Percentiles rank a stretch among this genome's conserved stretches.
Evolutionary conservation across 1,140 invertebrate species (phyloP).

Genomic region (Oryctes rhinoceros): DNA sequence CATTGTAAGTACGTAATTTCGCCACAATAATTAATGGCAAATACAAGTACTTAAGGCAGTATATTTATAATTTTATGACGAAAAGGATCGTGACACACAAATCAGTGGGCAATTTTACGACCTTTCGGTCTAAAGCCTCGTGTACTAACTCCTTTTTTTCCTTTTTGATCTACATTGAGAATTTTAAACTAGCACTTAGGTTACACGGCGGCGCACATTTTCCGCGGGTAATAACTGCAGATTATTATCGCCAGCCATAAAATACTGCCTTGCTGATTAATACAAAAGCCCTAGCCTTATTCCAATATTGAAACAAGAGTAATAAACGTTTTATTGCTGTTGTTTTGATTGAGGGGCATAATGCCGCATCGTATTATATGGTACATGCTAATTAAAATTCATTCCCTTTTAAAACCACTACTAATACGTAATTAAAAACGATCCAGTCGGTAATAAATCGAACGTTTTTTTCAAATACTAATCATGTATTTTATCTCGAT

Average conservation of each 20-base stretch:
- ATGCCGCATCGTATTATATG: constrained; percentile 12
- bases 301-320: constrained; percentile 24
- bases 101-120: constrained; percentile 30
- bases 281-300: constrained; percentile 14
- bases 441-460: not conserved
- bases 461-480: too few species aligned
- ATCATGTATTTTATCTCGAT: too few species aligned
- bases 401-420: not conserved
- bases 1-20: constrained; percentile 2
- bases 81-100: constrained; percentile 25
- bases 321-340: constrained; percentile 35
- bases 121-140: constrained; percentile 10
- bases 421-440: not conserved
- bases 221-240: constrained; percentile 4
- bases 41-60: not conserved
- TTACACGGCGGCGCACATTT: constrained; percentile 5
- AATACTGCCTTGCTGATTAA: constrained; percentile 15
- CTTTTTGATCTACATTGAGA: constrained; percentile 21
- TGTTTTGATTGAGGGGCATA: constrained; percentile 3
- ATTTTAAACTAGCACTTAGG: constrained; percentile 11
- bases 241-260: constrained; percentile 22
- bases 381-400: constrained; percentile 16
- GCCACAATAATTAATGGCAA: constrained; percentile 11
- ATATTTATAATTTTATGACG: constrained; percentile 26
- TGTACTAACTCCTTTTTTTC: not conserved